Evolutionary conservation across 2,113 vertebrate genomes (phyloP).

Genomic region (Sardina pilchardus): DNA sequence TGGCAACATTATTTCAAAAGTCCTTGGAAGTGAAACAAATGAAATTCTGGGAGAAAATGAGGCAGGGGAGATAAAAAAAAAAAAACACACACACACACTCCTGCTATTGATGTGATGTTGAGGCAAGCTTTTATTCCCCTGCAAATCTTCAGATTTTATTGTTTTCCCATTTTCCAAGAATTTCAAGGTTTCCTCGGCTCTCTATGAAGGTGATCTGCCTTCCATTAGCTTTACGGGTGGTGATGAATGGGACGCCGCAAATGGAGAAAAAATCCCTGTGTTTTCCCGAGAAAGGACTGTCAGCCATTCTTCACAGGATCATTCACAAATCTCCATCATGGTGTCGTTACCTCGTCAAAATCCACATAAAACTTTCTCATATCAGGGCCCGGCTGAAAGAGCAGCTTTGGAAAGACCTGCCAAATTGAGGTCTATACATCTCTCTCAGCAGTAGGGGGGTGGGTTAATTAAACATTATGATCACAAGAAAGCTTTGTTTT

Average conservation of each 20-base stretch:
- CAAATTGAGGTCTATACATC: not conserved
- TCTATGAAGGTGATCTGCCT: constrained; percentile 37
- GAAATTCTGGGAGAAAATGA: constrained; percentile 32
- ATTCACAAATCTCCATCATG: not conserved
- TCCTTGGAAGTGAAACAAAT: constrained; percentile 44
- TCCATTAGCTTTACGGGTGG: not conserved
- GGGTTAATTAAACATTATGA: not conserved
- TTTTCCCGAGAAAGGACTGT: not conserved
- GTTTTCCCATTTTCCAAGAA: constrained; percentile 28
- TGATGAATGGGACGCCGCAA: not conserved
- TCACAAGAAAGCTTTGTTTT: not conserved
- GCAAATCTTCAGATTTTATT: constrained; percentile 28
- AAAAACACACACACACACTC: not conserved
- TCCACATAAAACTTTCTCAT: not conserved
- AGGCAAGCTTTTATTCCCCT: constrained; percentile 37
- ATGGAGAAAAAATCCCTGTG: not conserved
- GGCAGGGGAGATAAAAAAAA: constrained; percentile 2
- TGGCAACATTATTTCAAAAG: constrained; percentile 34
- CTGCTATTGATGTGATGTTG: constrained; percentile 38
- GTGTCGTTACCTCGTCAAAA: not conserved
- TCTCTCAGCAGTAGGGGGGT: not conserved
- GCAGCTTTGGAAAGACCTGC: not conserved
- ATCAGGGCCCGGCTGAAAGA: not conserved
- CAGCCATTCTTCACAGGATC: not conserved
- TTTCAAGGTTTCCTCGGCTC: constrained; percentile 18